phyloP scores from a whole-genome alignment of 2,113 vertebrate genomes.

The Archilochus colubris region DNA sequence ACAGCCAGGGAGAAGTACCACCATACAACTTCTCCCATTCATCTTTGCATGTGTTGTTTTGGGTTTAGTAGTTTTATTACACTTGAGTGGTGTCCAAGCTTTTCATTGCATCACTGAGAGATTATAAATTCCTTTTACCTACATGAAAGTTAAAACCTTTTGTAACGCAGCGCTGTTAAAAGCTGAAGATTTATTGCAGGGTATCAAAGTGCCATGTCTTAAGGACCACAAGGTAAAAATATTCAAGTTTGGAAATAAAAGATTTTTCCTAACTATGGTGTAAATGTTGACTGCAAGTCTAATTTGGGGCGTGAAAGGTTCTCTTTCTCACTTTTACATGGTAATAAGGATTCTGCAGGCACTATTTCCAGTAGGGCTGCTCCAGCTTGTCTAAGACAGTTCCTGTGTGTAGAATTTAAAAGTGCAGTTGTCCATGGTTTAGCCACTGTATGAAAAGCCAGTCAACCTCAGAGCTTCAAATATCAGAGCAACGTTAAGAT shows the following conservation, averaged over 20 bases:
- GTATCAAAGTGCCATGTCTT: not conserved
- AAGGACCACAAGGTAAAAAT: not conserved
- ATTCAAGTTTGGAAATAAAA: not conserved
- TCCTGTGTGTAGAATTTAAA: not conserved
- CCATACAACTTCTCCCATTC: not conserved
- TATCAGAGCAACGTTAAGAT: not conserved
- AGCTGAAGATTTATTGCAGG: not conserved
- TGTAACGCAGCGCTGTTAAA: not conserved
- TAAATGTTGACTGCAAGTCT: not conserved
- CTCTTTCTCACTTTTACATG: not conserved
- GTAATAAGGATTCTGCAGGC: not conserved
- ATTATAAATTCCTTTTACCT: not conserved
- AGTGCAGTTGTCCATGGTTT: not conserved
- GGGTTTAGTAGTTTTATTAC: not conserved
- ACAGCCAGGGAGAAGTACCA: fast-evolving
- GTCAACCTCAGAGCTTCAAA: not conserved
- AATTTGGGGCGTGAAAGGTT: not conserved
- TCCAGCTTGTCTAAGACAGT: not conserved
- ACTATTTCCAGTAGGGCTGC: not conserved
- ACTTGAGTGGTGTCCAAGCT: not conserved
- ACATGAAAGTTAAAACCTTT: not conserved
- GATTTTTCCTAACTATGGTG: not conserved
- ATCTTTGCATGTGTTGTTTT: not conserved
- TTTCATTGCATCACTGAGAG: not conserved
- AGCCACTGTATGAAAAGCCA: not conserved